Evolutionary conservation across 2,888 invertebrate genomes (phyloP).

Genomic region (Lepetodrilus schrolli): DNA sequence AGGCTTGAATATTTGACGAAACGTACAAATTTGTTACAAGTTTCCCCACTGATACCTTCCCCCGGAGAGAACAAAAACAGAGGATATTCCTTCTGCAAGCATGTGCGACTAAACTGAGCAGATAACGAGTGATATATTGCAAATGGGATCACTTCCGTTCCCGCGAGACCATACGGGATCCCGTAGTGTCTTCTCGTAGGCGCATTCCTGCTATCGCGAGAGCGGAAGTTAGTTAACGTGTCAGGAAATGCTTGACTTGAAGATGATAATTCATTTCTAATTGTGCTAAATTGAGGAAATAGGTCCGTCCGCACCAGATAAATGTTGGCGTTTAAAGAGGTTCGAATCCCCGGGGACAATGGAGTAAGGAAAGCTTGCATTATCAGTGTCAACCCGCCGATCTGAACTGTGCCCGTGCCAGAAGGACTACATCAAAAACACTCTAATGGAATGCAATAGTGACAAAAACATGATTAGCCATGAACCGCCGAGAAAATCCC

Average conservation of each 20-base stretch:
- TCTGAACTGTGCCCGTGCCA: background rate
- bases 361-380: background rate
- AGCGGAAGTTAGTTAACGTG: slow-evolving; percentile 18
- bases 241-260: slow-evolving; percentile 18
- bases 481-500: too few species aligned
- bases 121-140: slow-evolving; percentile 23
- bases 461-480: slow-evolving; percentile 19
- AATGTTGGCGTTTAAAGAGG: background rate
- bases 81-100: background rate
- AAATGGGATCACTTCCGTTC: slow-evolving; percentile 5
- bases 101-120: background rate
- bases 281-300: slow-evolving; percentile 26
- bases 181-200: slow-evolving; percentile 14
- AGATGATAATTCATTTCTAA: slow-evolving; percentile 26
- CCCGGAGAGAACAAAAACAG: background rate
- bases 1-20: slow-evolving; percentile 22
- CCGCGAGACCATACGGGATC: slow-evolving; percentile 1
- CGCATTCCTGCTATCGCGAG: slow-evolving; percentile 7
- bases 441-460: slow-evolving; percentile 24
- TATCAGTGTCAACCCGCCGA: background rate
- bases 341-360: background rate
- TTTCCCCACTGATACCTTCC: background rate
- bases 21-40: slow-evolving; percentile 25
- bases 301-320: slow-evolving; percentile 23
- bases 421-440: slow-evolving; percentile 10